Percentiles rank a stretch among this genome's conserved stretches.
These are phyloP conservation scores for Ranitomeya variabilis DNA, from an alignment of 2,113 vertebrate genomes.

Conservation along the genomic window DNA sequence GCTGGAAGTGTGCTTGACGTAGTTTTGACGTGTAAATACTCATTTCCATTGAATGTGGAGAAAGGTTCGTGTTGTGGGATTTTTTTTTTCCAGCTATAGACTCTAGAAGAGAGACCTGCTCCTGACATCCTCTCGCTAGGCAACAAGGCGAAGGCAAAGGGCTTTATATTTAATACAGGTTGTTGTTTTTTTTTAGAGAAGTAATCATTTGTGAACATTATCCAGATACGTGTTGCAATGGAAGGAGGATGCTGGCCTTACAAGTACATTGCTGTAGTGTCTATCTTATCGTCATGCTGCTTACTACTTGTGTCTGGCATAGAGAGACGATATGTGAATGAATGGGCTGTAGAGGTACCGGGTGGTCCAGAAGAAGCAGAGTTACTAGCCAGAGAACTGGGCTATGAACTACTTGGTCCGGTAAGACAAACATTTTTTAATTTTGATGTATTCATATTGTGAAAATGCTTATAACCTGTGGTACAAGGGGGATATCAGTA, in stretches of 20 bases:
- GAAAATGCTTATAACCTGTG: background rate
- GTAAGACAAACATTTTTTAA: slow-evolving; percentile 70
- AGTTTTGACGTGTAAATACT: slow-evolving; percentile 88
- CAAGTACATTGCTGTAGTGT: slow-evolving; percentile 65
- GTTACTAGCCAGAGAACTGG: slow-evolving; percentile 86
- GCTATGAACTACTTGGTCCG: slow-evolving; percentile 91
- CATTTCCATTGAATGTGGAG: slow-evolving; percentile 71
- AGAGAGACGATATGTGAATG: slow-evolving; percentile 90
- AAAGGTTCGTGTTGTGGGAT: slow-evolving; percentile 61
- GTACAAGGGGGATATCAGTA: background rate
- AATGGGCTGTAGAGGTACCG: slow-evolving; percentile 95
- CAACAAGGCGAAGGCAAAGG: slow-evolving; percentile 30
- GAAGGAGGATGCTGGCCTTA: slow-evolving; percentile 73
- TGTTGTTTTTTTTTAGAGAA: background rate
- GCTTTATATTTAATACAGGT: slow-evolving; percentile 5
- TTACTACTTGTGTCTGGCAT: slow-evolving; percentile 62
- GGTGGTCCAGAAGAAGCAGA: slow-evolving; percentile 83
- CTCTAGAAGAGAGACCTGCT: slow-evolving; percentile 40
- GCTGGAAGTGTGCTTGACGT: slow-evolving; percentile 88
- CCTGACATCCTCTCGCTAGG: slow-evolving; percentile 53
- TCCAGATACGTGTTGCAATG: slow-evolving; percentile 73
- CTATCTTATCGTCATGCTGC: slow-evolving; percentile 67
- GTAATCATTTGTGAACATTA: slow-evolving; percentile 27
- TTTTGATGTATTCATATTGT: background rate
- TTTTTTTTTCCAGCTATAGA: slow-evolving; percentile 6